Base-by-base conservation (phyloP, 2,113 vertebrate species). In the Dunckerocampus dactyliophorus region DNA sequence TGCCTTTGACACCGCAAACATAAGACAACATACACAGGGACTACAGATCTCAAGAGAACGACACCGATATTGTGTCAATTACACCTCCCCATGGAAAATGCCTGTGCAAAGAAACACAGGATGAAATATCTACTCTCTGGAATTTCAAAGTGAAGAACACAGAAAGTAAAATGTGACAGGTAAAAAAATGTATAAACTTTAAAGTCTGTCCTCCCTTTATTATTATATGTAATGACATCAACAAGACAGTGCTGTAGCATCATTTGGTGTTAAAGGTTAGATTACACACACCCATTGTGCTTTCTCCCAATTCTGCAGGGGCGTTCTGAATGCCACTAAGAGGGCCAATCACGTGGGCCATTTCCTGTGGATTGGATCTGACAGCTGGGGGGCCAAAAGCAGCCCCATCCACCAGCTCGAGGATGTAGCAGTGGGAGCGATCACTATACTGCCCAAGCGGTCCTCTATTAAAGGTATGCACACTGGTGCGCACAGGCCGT, bases 321-420 rank as follows among this genome's bases (percentile, higher is more conserved):
- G 95, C 59, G 86, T 97, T 78, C 94, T 98, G 54, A 93, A 94
- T 17, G 94, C 95, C 2, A 94, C 93, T 56, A 97, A 95, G 87
- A 90, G 94, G 82, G 93, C 94, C 2, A 93, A 94, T 72, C 91
- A 93, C 80, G 91, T 94, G 20, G 95, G 94, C 0, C 94, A 96
- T 72, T 98, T 98, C 86, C 90, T 95, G 0, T 98, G 95, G 95
- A 94, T 98, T 68, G 95, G 94, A 72, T 98, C 95, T 0, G 95
- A 98, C 90, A 97, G 92, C 19, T 98, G 95, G 95, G 95, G 95
- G 63, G 91, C 94, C 79, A 98, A 98, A 85, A 76, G 90, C 66
- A 90, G 88, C 73, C 92, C 94, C 0, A 76, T 97, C 28, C 83
- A 92, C 61, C 92, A 93, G 70, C 90, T 95, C 6, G 94, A 95